Evolutionary conservation across 2,888 invertebrate genomes (phyloP).

Genomic region (Drosophila monieri): DNA sequence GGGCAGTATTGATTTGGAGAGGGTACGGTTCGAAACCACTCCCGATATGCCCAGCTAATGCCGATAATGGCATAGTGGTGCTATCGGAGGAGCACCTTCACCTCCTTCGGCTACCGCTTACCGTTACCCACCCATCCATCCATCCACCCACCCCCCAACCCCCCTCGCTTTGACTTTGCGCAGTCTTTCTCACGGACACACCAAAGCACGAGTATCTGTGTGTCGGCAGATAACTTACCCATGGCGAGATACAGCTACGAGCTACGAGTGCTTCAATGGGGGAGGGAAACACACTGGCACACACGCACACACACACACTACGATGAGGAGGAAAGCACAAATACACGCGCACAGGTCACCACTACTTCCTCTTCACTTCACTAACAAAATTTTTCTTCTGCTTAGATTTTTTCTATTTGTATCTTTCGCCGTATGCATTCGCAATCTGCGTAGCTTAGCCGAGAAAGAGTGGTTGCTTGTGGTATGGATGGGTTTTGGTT

Average conservation of each 20-base stretch:
- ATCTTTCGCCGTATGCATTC: constrained; percentile 72
- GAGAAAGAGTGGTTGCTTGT: constrained; percentile 24
- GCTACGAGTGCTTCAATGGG: constrained; percentile 66
- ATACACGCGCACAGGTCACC: constrained; percentile 70
- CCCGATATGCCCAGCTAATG: constrained; percentile 54
- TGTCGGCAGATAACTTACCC: constrained; percentile 73
- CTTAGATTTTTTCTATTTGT: constrained; percentile 71
- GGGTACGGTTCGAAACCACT: constrained; percentile 36
- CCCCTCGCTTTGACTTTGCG: constrained; percentile 73
- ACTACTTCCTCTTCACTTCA: constrained; percentile 75
- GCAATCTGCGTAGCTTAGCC: constrained; percentile 66
- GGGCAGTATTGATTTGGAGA: constrained; percentile 69
- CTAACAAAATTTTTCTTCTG: constrained; percentile 65
- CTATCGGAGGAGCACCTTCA: constrained; percentile 19
- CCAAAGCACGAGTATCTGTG: constrained; percentile 48
- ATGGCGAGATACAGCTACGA: constrained; percentile 70
- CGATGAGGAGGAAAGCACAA: constrained; percentile 51
- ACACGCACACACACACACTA: constrained; percentile 48
- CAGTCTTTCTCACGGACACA: constrained; percentile 49
- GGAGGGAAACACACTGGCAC: constrained; percentile 64
- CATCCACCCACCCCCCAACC: constrained; percentile 44
- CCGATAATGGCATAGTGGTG: constrained; percentile 67
- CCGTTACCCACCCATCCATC: constrained; percentile 55
- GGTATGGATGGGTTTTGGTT: not conserved
- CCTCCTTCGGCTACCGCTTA: constrained; percentile 6